phyloP scores from a whole-genome alignment of 2,888 invertebrate species.

The Unio delphinus region DNA sequence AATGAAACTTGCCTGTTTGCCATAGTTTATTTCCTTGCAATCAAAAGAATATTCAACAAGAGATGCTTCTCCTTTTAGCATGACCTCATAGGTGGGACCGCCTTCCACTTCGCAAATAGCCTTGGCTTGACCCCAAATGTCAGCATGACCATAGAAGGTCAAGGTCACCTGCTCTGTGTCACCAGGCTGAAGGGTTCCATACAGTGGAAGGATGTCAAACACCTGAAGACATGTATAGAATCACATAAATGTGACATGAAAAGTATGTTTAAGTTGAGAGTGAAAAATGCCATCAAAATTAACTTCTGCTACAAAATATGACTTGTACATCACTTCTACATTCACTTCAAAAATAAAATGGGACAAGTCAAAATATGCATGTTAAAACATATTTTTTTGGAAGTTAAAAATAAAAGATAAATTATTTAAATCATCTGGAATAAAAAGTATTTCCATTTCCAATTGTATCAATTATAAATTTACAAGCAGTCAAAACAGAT shows the following conservation, averaged over 20 bases:
- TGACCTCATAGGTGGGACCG: conserved; percentile 70
- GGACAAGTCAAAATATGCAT: too few relatives aligned
- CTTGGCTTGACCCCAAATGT: conserved; percentile 67
- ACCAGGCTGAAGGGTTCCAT: conserved; percentile 69
- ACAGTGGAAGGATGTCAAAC: conserved; percentile 71
- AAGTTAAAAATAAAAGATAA: too few relatives aligned
- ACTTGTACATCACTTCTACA: too few relatives aligned
- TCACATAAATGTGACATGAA: not conserved
- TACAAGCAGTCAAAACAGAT: too few relatives aligned
- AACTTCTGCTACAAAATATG: too few relatives aligned
- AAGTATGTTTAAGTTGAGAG: too few relatives aligned
- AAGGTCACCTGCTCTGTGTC: conserved; percentile 70
- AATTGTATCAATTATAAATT: too few relatives aligned
- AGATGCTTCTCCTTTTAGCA: conserved; percentile 69
- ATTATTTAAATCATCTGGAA: too few relatives aligned
- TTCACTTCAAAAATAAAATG: too few relatives aligned
- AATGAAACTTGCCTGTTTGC: conserved; percentile 60
- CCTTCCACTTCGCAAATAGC: conserved; percentile 71
- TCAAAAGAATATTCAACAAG: conserved; percentile 69
- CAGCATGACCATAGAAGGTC: conserved; percentile 71
- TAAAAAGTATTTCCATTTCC: too few relatives aligned
- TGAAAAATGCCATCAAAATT: too few relatives aligned
- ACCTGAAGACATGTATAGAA: conserved; percentile 49
- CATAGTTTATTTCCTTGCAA: conserved; percentile 67
- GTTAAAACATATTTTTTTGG: too few relatives aligned